Evolutionary conservation across 2,797 vertebrate species (phyloP), one percentile per base, ranked within the genome.

Genomic region (Acropternis orthonyx): DNA sequence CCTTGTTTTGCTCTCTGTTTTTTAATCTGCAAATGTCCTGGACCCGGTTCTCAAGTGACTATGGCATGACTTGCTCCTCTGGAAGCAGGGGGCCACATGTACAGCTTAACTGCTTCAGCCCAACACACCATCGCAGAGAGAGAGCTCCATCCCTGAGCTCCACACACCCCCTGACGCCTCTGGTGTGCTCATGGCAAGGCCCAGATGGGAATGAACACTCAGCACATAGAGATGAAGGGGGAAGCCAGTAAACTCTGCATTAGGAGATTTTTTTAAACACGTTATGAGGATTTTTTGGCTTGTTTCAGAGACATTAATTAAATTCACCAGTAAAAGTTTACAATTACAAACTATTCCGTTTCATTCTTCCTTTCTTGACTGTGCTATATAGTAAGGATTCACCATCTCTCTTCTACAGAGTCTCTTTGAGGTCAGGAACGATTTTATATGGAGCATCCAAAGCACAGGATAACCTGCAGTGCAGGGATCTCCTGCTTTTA

Each of bases 71-170:
- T 30, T 32, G 39, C 46, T 55, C 27, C 32, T 51, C 4, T 2
- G 8, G 37, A 2, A 43, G 52, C 71, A 82, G 27, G 51, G 46
- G 67, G 55, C 12, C 76, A 54, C 0, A 0, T 0, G 3, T 44
- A 30, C 55, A 41, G 30, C n/a, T 77, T 36, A 51, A 81, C 23
- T 51, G 39, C 58, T 74, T 65, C 41, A 88, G 61, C 30, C 32
- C 26, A 52, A 36, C 0, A 1, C 54, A 76, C 7, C 24, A 49
- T 10, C 8, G 32, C 36, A 86, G 46, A 51, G 44, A 34, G 44
- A 34, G 16, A 63, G 28, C 13, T 26, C n/a, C 30, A 9, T 11
- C n/a, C 32, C 69, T 67, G 44, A 72, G 65, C 49, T 84, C n/a
- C 30, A 20, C 39, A 74, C 21, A 43, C 12, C 10, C 30, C 18